Evolutionary conservation across 2,113 vertebrate species (phyloP).

Genomic region (Alectura lathami): DNA sequence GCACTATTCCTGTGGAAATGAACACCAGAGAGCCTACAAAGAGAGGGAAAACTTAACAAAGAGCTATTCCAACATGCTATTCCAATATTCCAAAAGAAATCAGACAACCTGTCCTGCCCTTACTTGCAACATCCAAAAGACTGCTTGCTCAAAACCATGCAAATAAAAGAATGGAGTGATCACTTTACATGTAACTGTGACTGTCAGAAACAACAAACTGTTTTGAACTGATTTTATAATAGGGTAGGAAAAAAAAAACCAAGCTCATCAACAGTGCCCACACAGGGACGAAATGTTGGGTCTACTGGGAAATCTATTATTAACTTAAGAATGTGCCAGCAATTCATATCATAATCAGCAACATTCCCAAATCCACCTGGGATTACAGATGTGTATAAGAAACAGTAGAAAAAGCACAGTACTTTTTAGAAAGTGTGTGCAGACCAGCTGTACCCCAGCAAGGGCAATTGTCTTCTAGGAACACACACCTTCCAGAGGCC

Average conservation of each 20-base stretch:
- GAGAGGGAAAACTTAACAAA: background rate
- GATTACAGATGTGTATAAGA: background rate
- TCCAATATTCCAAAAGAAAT: background rate
- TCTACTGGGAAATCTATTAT: background rate
- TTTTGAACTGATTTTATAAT: background rate
- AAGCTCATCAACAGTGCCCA: background rate
- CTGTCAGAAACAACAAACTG: background rate
- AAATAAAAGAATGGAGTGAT: background rate
- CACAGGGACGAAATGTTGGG: background rate
- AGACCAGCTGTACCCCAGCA: background rate
- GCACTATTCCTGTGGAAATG: background rate
- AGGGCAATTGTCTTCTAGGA: background rate
- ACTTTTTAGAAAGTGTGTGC: background rate
- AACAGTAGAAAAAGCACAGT: background rate
- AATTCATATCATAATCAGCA: background rate
- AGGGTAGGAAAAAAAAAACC: background rate
- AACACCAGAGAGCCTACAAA: background rate
- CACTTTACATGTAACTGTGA: background rate
- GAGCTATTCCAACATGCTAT: background rate
- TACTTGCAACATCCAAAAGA: background rate
- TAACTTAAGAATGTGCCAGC: background rate
- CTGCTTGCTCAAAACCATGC: background rate
- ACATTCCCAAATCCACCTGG: background rate
- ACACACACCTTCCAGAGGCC: background rate
- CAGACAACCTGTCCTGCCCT: fast-evolving